Evolutionary conservation across 2,888 invertebrate species (phyloP).

Genomic region (Lydus trimaculatus): DNA sequence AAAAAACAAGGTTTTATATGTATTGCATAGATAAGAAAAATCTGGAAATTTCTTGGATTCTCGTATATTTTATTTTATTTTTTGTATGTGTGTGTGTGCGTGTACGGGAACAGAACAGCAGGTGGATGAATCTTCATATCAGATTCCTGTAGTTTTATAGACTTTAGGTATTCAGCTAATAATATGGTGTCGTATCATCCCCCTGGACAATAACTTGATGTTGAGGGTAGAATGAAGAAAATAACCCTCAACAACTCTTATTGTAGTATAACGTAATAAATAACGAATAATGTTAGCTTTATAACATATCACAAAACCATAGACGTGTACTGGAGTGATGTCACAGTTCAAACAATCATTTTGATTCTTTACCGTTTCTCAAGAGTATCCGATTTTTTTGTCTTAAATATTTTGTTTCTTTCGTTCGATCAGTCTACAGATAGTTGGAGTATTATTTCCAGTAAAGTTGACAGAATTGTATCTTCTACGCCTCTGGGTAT

Average conservation of each 20-base stretch:
- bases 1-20: slow-evolving; percentile 30
- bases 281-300: slow-evolving; percentile 21
- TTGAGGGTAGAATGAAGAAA: not conserved
- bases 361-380: not conserved
- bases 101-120: not conserved
- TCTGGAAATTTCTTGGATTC: not conserved
- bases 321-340: not conserved
- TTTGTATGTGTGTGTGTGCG: too few relatives aligned
- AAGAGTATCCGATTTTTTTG: not conserved
- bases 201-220: slow-evolving; percentile 20
- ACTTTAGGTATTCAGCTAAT: slow-evolving; percentile 15
- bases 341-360: not conserved
- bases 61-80: too few relatives aligned
- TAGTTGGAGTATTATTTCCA: not conserved
- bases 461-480: not conserved
- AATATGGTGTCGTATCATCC: not conserved
- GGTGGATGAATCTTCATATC: not conserved
- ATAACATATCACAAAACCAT: not conserved
- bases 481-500: slow-evolving; percentile 6
- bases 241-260: slow-evolving; percentile 27
- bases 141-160: not conserved
- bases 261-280: slow-evolving; percentile 22
- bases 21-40: not conserved
- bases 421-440: not conserved
- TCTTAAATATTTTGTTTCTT: not conserved